Conservation (phyloP, 1,140 invertebrate species). For the Drosophila mojavensis region DNA sequence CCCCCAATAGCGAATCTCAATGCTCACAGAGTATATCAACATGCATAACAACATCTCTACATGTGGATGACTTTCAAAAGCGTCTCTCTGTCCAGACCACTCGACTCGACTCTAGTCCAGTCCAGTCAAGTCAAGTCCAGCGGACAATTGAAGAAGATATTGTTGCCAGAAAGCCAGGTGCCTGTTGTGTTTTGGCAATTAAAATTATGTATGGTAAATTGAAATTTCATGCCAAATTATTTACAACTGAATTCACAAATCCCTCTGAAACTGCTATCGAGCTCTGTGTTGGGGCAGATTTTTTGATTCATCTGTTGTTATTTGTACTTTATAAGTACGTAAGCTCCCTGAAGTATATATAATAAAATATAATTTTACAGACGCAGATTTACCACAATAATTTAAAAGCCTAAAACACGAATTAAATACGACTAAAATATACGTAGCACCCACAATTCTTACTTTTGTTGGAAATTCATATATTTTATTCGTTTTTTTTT, state of each 20-base stretch:
- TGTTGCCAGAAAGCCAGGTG: not conserved
- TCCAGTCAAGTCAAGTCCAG: not conserved
- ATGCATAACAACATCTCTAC: conserved; percentile 6
- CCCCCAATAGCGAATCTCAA: too few relatives aligned
- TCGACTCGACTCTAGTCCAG: not conserved
- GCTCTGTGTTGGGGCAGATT: not conserved
- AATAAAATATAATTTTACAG: not conserved
- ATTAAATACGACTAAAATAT: too few relatives aligned
- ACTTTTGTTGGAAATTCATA: too few relatives aligned
- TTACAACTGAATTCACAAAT: conserved; percentile 1
- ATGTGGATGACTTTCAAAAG: conserved; percentile 45
- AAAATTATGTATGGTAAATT: conserved; percentile 8
- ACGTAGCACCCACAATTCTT: too few relatives aligned
- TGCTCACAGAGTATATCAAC: not conserved
- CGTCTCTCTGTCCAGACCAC: not conserved
- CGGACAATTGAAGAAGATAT: too few relatives aligned
- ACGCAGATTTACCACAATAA: not conserved
- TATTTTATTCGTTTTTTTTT: too few relatives aligned
- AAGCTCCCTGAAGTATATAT: too few relatives aligned
- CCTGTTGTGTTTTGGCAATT: not conserved
- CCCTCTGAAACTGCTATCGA: not conserved
- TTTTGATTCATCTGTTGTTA: conserved; percentile 2
- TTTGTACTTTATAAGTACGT: not conserved
- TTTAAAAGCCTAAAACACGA: not conserved
- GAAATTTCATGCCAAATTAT: conserved; percentile 9